Evolutionary conservation across 2,888 invertebrate species (phyloP).

Genomic region (Molorchus minor): DNA sequence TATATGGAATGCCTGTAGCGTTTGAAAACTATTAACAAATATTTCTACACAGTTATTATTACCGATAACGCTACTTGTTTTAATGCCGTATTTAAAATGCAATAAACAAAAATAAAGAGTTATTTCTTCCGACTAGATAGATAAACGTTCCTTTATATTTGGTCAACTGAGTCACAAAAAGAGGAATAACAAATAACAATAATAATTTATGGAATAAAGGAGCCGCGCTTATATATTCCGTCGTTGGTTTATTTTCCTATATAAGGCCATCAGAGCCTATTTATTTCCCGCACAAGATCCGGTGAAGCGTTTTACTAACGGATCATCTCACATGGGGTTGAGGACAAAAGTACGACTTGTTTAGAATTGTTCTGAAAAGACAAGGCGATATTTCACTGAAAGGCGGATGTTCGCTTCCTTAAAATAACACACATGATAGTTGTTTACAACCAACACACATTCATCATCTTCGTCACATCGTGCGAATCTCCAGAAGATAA

Average conservation of each 20-base stretch:
- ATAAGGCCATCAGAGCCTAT: conserved; percentile 59
- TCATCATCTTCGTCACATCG: conserved; percentile 58
- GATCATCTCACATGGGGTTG: conserved; percentile 58
- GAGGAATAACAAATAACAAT: conserved; percentile 39
- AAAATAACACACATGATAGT: conserved; percentile 61
- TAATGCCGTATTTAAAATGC: too few relatives aligned
- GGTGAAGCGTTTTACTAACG: conserved; percentile 61
- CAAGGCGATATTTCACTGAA: conserved; percentile 62
- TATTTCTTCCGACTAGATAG: neutral
- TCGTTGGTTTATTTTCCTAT: conserved; percentile 57
- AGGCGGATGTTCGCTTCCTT: conserved; percentile 63
- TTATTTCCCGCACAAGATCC: conserved; percentile 59
- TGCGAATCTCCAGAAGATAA: conserved; percentile 42
- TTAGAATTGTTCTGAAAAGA: conserved; percentile 59
- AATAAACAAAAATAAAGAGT: neutral
- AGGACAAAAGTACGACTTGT: conserved; percentile 62
- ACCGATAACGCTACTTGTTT: too few relatives aligned
- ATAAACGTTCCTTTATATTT: conserved; percentile 35
- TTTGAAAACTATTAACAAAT: too few relatives aligned
- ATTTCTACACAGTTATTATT: too few relatives aligned
- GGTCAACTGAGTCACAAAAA: conserved; percentile 40
- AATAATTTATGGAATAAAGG: conserved; percentile 54
- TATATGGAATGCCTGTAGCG: too few relatives aligned
- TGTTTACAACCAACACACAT: conserved; percentile 56
- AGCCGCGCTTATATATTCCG: conserved; percentile 55